Evolutionary conservation across 2,797 vertebrate genomes (phyloP).

Genomic region (Eulemur albifrons): DNA sequence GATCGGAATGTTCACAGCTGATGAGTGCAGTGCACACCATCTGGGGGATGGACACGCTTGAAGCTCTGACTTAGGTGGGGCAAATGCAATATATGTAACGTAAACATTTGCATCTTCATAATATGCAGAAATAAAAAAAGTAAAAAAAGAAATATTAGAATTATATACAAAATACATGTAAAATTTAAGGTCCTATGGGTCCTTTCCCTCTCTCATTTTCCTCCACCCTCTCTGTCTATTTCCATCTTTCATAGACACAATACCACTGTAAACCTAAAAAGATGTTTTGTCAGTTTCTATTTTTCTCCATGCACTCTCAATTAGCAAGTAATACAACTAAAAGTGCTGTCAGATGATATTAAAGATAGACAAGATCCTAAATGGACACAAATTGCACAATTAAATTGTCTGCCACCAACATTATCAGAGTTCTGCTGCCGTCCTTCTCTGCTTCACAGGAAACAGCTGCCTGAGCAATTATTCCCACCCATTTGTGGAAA

Average conservation of each 20-base stretch:
- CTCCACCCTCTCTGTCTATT: not conserved
- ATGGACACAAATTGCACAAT: conserved; percentile 47
- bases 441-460: not conserved
- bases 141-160: not conserved
- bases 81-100: too few species aligned
- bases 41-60: too few species aligned
- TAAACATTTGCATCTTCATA: too few species aligned
- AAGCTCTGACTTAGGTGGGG: too few species aligned
- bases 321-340: conserved; percentile 47
- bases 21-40: too few species aligned
- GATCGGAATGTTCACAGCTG: rapidly evolving
- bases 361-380: conserved; percentile 32
- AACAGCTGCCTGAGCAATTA: not conserved
- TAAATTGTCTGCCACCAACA: conserved; percentile 35
- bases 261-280: conserved; percentile 32
- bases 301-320: conserved; percentile 41
- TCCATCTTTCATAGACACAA: not conserved
- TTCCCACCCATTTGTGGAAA: not conserved
- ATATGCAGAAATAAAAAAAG: too few species aligned
- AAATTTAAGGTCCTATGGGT: not conserved
- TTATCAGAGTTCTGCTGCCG: not conserved
- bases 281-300: conserved; percentile 51
- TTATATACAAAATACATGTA: not conserved
- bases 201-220: not conserved
- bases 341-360: conserved; percentile 56